Percentiles rank a stretch among this genome's conserved stretches.
These are phyloP conservation scores for Drosophila paranaensis DNA, from an alignment of 2,888 invertebrate species.

Conservation along the genomic window DNA sequence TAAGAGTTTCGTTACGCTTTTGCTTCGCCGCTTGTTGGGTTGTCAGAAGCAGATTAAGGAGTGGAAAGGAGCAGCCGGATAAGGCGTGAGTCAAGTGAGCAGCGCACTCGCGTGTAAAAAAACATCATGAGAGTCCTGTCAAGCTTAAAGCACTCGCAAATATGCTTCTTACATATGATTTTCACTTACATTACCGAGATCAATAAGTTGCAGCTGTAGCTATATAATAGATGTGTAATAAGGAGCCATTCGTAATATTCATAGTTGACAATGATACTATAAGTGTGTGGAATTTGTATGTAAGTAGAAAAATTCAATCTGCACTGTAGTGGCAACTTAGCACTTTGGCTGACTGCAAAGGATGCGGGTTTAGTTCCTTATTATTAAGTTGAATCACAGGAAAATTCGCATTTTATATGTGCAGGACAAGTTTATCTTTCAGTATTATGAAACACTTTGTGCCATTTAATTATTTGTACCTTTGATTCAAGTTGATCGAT, in stretches of 20 bases:
- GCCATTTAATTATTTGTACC: no score
- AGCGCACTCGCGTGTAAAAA: slow-evolving; percentile 36
- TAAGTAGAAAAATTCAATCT: no score
- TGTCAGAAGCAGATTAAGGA: slow-evolving; percentile 47
- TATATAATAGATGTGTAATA: not conserved
- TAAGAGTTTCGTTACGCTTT: slow-evolving; percentile 59
- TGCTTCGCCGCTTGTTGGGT: slow-evolving; percentile 53
- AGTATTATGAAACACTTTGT: no score
- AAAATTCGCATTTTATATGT: no score
- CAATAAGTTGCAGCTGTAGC: not conserved
- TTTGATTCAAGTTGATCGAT: no score
- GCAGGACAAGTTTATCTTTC: no score
- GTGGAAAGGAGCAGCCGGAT: slow-evolving; percentile 22
- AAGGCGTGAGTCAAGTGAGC: slow-evolving; percentile 28
- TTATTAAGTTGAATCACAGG: not conserved
- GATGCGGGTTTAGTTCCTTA: not conserved
- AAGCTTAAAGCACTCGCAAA: slow-evolving; percentile 27
- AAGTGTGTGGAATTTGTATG: not conserved
- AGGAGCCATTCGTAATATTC: not conserved
- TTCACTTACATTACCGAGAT: not conserved
- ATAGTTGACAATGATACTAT: not conserved
- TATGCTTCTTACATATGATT: not conserved
- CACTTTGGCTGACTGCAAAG: no score
- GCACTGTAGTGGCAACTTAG: no score
- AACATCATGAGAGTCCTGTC: slow-evolving; percentile 10